Conservation (phyloP, 2,888 invertebrate genomes). For the Geotrupes spiniger region DNA sequence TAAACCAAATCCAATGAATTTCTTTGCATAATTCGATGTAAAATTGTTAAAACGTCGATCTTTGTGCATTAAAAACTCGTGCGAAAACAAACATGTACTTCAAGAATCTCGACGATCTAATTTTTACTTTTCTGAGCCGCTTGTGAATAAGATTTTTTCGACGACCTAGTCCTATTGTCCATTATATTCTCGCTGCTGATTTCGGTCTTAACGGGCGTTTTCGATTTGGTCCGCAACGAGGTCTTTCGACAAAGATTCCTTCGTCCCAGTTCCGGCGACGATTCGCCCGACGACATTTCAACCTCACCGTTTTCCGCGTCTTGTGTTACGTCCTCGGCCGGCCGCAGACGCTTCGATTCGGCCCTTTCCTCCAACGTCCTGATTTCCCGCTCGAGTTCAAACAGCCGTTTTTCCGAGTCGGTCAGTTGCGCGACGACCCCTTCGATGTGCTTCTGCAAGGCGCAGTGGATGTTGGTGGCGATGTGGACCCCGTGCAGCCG, state of each 20-base stretch:
- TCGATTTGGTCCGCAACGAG: background rate
- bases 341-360: constrained; percentile 41
- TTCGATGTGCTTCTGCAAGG: constrained; percentile 42
- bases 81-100: constrained; percentile 6
- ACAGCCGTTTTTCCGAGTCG: constrained; percentile 41
- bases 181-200: constrained; percentile 1
- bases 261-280: background rate
- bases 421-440: constrained; percentile 38
- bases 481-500: constrained; percentile 34
- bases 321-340: background rate
- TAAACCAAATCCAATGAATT: no score
- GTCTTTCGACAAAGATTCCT: no score
- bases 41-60: no score
- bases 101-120: constrained; percentile 8
- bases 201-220: background rate
- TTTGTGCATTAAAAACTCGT: background rate
- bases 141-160: constrained; percentile 14
- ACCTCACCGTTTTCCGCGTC: background rate
- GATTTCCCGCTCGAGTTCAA: constrained; percentile 47
- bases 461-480: constrained; percentile 42
- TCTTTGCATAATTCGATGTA: no score
- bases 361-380: constrained; percentile 37
- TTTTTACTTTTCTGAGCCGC: constrained; percentile 15
- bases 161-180: constrained; percentile 9
- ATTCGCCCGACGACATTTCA: background rate